These are phyloP conservation scores for Microctenopoma lineatum DNA, from an alignment of 2,797 vertebrate genomes.

Conservation along the genomic window DNA sequence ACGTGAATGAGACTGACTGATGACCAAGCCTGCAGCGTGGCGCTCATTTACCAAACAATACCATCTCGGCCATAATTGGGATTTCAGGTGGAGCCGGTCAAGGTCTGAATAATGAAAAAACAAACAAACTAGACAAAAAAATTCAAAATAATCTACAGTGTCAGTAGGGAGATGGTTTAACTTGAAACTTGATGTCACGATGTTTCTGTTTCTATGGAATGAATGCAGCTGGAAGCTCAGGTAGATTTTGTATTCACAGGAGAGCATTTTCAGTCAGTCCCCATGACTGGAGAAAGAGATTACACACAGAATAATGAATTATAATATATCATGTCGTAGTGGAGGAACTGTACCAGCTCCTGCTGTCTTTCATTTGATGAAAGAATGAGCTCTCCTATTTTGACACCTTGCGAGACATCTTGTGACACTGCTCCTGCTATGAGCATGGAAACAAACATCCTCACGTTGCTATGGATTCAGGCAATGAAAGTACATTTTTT, in stretches of 20 bases:
- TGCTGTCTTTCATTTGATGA: constrained; percentile 77
- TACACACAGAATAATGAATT: constrained; percentile 76
- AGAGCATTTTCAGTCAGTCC: constrained; percentile 61
- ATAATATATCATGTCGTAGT: constrained; percentile 70
- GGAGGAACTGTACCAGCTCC: constrained; percentile 58
- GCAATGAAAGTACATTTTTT: constrained; percentile 53
- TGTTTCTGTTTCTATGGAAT: constrained; percentile 16
- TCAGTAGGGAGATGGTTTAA: not conserved
- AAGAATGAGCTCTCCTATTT: constrained; percentile 68
- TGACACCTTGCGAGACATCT: constrained; percentile 73
- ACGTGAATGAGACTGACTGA: constrained; percentile 67
- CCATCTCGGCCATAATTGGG: constrained; percentile 61
- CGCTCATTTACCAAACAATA: constrained; percentile 70
- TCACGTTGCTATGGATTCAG: constrained; percentile 61
- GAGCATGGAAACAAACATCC: constrained; percentile 72
- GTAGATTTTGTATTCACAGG: constrained; percentile 68
- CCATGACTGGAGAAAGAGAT: constrained; percentile 65
- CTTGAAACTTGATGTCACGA: constrained; percentile 27
- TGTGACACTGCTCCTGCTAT: constrained; percentile 62
- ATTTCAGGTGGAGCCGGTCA: constrained; percentile 60
- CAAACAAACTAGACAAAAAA: not conserved
- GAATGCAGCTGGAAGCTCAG: constrained; percentile 42
- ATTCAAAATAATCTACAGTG: not conserved
- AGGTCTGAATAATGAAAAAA: constrained; percentile 36
- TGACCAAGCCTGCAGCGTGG: constrained; percentile 54